Base-by-base conservation (phyloP, 2,113 vertebrate genomes). In the Anarhynchus alexandrinus region DNA sequence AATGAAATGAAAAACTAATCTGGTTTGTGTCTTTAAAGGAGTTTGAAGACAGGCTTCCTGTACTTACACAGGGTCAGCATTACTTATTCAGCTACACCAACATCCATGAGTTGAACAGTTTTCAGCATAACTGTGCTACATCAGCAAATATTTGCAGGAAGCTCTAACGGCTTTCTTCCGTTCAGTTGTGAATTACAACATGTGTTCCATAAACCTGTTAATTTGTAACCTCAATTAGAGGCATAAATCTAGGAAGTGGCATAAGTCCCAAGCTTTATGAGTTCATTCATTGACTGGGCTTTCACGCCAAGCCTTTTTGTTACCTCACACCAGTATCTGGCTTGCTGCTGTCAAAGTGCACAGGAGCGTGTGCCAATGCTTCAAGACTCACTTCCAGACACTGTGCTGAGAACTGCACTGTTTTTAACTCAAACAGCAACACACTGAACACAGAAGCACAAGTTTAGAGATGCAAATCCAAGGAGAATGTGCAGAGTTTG, bases 381-480 rank as follows among this genome's bases (percentile, higher is more conserved):
- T 88, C 88, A 19, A 65, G 89, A 85, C 49, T 85, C 81, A 4
- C 32, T 87, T 89, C 86, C 78, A 91, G 82, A 82, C 87, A 47
- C 89, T 7, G 27, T 89, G 84, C 95, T 58, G 87, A 88, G 92
- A 93, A 94, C 87, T 83, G 94, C 82, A n/a, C 90, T 88, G 88
- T 2, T 87, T 92, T 86, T 9, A 89, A 84, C 91, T 93, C 84
- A 14, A 87, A 93, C 7, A 95, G 89, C 93, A 74, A 69, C 90
- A 93, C 94, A 92, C 62, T 80, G 84, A 96, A 95, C 96, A 94
- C 92, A 93, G 59, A 96, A 94, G 87, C 93, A 96, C 92, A 95
- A 70, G 70, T 96, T 93, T 57, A 91, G 87, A 95, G 82, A 91
- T 88, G 92, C 77, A 93, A 94, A 92, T 80, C 78, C 93, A 92